Evolutionary conservation across 2,797 vertebrate species (phyloP), one percentile per base, ranked within the genome.

Genomic region (Pogoniulus pusillus): DNA sequence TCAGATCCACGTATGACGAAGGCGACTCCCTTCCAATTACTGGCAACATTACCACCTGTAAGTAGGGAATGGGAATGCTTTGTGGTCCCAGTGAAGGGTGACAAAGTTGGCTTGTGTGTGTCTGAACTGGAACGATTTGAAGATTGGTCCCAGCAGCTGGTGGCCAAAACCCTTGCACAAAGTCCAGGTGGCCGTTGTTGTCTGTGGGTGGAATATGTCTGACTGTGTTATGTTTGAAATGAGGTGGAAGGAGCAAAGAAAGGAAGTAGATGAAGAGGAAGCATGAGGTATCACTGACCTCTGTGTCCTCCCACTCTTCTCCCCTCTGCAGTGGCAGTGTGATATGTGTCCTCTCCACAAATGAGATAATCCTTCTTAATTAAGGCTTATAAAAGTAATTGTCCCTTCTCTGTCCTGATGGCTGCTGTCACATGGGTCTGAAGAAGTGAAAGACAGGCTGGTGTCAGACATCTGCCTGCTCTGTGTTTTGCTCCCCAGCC

Each of bases 1-100:
- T 99, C 82, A 97, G 98, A 90, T 98, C 98, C 17, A 82, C 94
- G 1, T 98, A 98, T 26, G 95, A 97, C 1, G 98, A 98, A 93
- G 98, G 98, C 32, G 97, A 98, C 80, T 97, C 98, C 26, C 98
- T 98, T 66, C 96, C 97, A 0, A 86, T 98, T 55, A 98, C 97
- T 2, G 97, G 97, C 69, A 98, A 98, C 9, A 76, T 99, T 90
- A 99, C 98, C 76, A 99, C 99, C 47, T 66, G 98, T 99, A 98
- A 98, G 98, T 96, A 69, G 45, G 59, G 18, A 32, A 37, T 1
- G 1, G 39, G 70, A 75, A 47, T 9, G 8, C 5, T 64, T 83
- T 68, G 68, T 76, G 60, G 17, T 49, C 30, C 60, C 66, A 37
- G 10, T 53, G 45, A 45, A 8, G 26, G 53, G 30, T 76, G 58